phyloP scores from a whole-genome alignment of 2,797 vertebrate species.

The Eremophila alpestris region DNA sequence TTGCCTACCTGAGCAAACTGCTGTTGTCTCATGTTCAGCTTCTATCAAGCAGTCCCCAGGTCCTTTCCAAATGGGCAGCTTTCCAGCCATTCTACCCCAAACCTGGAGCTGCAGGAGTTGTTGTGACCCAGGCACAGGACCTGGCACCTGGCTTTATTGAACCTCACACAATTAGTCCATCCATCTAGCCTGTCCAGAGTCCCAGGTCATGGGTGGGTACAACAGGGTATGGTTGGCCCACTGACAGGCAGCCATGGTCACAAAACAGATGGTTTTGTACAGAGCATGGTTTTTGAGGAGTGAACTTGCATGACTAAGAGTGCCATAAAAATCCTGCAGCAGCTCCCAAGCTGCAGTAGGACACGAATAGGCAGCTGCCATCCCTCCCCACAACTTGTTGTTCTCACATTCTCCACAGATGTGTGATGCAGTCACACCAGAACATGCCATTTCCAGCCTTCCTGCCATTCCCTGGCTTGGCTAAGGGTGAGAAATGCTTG shows the following conservation, averaged over 20 bases:
- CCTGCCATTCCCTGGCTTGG: background rate
- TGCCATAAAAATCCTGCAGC: background rate
- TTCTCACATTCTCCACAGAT: background rate
- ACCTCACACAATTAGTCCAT: background rate
- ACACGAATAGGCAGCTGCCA: rapidly evolving
- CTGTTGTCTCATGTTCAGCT: background rate
- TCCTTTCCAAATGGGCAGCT: background rate
- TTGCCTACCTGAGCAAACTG: background rate
- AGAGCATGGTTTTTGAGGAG: background rate
- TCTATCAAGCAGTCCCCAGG: background rate
- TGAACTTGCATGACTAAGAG: rapidly evolving
- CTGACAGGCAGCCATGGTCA: no score
- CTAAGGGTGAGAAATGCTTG: background rate
- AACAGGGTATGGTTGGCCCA: rapidly evolving
- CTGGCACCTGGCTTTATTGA: background rate
- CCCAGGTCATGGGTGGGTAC: background rate
- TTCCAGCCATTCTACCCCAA: background rate
- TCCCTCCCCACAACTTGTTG: no score
- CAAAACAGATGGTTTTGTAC: background rate
- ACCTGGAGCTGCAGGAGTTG: background rate
- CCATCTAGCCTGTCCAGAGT: background rate
- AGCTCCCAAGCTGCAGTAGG: background rate
- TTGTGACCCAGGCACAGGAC: background rate
- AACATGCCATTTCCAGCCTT: background rate
- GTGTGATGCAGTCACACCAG: no score